Conservation (phyloP, 1,140 invertebrate species). For the Formica selysi region DNA sequence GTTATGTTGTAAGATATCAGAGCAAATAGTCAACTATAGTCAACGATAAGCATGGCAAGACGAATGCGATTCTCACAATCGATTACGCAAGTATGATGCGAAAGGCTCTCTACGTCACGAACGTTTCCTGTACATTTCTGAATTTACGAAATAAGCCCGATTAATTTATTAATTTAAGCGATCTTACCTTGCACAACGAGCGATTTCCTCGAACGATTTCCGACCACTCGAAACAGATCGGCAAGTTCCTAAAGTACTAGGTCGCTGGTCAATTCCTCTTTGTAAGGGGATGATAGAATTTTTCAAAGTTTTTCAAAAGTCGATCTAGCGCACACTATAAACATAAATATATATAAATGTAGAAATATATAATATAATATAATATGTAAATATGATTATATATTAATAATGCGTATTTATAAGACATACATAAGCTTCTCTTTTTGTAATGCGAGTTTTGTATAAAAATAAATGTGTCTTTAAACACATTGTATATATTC, state of each 20-base stretch:
- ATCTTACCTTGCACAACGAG: neutral
- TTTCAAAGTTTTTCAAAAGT: constrained; percentile 63
- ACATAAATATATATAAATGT: constrained; percentile 38
- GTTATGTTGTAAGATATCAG: constrained; percentile 29
- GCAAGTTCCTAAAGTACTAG: neutral
- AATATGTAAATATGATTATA: constrained; percentile 72
- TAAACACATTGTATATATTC: constrained; percentile 21
- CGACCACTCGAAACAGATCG: constrained; percentile 54
- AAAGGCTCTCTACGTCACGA: neutral
- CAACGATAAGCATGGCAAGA: neutral
- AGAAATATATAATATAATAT: constrained; percentile 69
- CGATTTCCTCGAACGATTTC: constrained; percentile 18
- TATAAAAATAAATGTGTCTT: constrained; percentile 73
- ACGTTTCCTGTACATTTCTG: constrained; percentile 39
- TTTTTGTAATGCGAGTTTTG: constrained; percentile 69
- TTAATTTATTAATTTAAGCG: constrained; percentile 59
- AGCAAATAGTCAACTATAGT: constrained; percentile 34
- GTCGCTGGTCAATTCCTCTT: neutral
- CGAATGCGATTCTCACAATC: constrained; percentile 18
- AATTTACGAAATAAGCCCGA: neutral
- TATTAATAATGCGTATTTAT: constrained; percentile 66
- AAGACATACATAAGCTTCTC: constrained; percentile 41
- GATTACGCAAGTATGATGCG: neutral
- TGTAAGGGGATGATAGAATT: constrained; percentile 26
- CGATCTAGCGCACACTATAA: neutral